These are phyloP conservation scores for Trichoplusia ni DNA, from an alignment of 1,140 invertebrate genomes.

Conservation along the genomic window DNA sequence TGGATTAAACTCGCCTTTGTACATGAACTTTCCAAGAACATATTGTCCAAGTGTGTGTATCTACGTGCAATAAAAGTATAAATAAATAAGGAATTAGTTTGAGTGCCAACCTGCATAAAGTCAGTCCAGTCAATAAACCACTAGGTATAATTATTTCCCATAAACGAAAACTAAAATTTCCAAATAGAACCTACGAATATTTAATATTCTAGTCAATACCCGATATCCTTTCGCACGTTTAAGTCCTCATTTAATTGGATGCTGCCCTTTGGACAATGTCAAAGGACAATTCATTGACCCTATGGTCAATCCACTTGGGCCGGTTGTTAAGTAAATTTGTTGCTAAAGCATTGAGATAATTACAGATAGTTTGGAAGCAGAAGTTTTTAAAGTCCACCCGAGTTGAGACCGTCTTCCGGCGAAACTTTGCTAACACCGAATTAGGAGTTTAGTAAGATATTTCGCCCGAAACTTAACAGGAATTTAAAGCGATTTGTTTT, in stretches of 20 bases:
- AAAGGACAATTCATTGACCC: constrained; percentile 27
- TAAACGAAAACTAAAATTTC: no score
- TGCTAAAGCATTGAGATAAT: constrained; percentile 15
- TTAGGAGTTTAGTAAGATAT: constrained; percentile 16
- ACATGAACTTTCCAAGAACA: no score
- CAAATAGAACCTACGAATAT: no score
- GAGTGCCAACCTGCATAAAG: no score
- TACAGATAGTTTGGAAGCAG: constrained; percentile 4
- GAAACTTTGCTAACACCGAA: constrained; percentile 8
- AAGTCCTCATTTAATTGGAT: constrained; percentile 18
- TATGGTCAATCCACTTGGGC: constrained; percentile 16
- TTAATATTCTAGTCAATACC: neutral
- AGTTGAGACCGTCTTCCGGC: neutral
- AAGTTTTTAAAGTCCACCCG: constrained; percentile 8
- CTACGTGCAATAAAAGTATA: no score
- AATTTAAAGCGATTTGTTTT: constrained; percentile 14
- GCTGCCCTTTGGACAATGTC: constrained; percentile 20
- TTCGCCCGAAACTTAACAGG: neutral
- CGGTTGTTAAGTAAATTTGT: constrained; percentile 19
- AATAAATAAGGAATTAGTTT: no score
- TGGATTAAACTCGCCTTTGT: no score
- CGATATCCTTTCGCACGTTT: constrained; percentile 12
- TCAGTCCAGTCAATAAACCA: no score
- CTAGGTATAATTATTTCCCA: no score
- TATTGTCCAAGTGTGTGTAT: no score